phyloP scores from a whole-genome alignment of 2,888 invertebrate species.

The Nebria brevicollis region DNA sequence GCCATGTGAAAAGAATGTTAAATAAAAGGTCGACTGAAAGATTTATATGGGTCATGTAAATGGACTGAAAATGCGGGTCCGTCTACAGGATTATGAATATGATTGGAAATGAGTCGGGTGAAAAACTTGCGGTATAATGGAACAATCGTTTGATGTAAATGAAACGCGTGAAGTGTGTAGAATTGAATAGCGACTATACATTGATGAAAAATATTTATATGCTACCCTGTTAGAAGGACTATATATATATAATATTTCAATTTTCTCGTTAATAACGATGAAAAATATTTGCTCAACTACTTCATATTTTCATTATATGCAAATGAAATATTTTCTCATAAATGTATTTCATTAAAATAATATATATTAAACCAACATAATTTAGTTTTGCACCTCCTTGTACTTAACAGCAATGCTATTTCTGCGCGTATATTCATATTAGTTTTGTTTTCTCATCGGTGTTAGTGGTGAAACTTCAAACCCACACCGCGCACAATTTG shows the following conservation, averaged over 20 bases:
- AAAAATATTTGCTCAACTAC: background rate
- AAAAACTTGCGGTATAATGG: no score
- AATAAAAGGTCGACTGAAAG: no score
- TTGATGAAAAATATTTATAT: background rate
- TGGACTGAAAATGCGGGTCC: no score
- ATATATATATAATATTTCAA: background rate
- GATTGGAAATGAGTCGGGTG: no score
- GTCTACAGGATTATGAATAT: no score
- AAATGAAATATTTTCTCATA: background rate
- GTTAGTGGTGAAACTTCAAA: background rate
- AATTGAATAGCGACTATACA: no score
- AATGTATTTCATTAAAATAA: background rate
- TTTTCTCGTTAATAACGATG: background rate
- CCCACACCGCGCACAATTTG: background rate
- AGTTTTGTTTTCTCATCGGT: background rate
- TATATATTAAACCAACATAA: background rate
- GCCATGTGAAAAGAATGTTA: no score
- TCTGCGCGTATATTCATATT: background rate
- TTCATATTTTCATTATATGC: background rate
- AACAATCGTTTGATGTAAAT: no score
- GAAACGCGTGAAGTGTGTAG: no score
- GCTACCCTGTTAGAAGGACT: background rate
- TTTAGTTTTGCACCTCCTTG: background rate
- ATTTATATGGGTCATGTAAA: no score
- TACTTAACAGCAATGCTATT: background rate